These are phyloP conservation scores for Macropodus opercularis DNA, from an alignment of 2,797 vertebrate species.

Conservation along the genomic window DNA sequence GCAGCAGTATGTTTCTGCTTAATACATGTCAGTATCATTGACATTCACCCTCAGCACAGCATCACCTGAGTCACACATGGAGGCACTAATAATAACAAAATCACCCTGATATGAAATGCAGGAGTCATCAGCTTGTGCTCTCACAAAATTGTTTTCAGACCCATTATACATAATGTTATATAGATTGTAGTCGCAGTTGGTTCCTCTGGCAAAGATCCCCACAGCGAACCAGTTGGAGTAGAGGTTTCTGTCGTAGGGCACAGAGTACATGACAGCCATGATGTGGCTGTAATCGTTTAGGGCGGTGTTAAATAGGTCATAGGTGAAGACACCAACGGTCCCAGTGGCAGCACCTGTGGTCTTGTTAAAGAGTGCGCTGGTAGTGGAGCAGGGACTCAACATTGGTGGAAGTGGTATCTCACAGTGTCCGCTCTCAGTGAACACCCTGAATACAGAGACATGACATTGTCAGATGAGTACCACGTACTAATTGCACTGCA, in stretches of 20 bases:
- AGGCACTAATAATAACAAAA: constrained; percentile 46
- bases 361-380: constrained; percentile 61
- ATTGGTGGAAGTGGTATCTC: constrained; percentile 60
- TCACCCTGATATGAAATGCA: constrained; percentile 53
- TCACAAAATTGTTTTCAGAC: constrained; percentile 49
- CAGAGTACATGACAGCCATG: constrained; percentile 70
- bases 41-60: constrained; percentile 60
- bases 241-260: constrained; percentile 66
- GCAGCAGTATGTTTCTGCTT: background rate
- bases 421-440: constrained; percentile 62
- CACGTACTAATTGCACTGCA: background rate
- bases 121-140: constrained; percentile 59
- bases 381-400: constrained; percentile 49
- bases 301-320: constrained; percentile 58
- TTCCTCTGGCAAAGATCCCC: constrained; percentile 61
- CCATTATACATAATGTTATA: constrained; percentile 66
- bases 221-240: constrained; percentile 73
- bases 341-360: constrained; percentile 45
- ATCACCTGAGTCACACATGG: constrained; percentile 66
- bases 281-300: constrained; percentile 57
- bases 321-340: constrained; percentile 68
- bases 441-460: constrained; percentile 49
- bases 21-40: constrained; percentile 57
- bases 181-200: constrained; percentile 55
- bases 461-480: background rate